Evolutionary conservation across 1,140 invertebrate species (phyloP).

Genomic region (Penaeus japonicus): DNA sequence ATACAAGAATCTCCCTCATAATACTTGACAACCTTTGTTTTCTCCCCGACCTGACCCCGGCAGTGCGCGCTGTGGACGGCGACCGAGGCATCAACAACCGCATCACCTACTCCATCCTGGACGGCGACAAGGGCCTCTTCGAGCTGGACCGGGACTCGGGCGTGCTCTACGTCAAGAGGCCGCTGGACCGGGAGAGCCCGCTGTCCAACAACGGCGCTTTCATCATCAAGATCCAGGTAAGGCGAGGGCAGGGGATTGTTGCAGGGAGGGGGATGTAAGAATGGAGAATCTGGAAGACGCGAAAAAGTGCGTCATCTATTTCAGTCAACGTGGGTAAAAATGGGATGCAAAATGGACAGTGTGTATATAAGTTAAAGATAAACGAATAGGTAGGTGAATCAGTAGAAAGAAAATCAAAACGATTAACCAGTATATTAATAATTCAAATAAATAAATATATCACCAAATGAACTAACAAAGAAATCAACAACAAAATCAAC

Average conservation of each 20-base stretch:
- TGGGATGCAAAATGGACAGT: no score
- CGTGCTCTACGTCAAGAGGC: conserved; percentile 77
- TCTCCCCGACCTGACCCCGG: not conserved
- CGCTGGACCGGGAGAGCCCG: conserved; percentile 84
- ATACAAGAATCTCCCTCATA: conserved; percentile 3
- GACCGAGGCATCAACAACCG: conserved; percentile 90
- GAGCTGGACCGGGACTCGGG: conserved; percentile 84
- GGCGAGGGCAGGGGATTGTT: conserved; percentile 24
- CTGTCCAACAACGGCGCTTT: conserved; percentile 82
- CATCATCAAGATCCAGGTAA: conserved; percentile 82
- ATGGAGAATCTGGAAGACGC: no score
- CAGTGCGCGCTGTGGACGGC: conserved; percentile 89
- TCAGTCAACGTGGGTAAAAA: no score
- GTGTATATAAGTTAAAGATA: not conserved
- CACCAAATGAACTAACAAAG: no score
- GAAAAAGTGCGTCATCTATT: no score
- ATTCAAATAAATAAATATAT: no score
- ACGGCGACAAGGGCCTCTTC: conserved; percentile 74
- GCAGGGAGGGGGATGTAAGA: no score
- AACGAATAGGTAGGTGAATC: not conserved
- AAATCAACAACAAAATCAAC: no score
- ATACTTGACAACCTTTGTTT: not conserved
- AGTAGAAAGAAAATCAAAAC: no score
- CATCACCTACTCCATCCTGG: conserved; percentile 82
- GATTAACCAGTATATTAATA: no score